Conservation (phyloP, 2,888 invertebrate genomes). For the Rotaria macrura region DNA sequence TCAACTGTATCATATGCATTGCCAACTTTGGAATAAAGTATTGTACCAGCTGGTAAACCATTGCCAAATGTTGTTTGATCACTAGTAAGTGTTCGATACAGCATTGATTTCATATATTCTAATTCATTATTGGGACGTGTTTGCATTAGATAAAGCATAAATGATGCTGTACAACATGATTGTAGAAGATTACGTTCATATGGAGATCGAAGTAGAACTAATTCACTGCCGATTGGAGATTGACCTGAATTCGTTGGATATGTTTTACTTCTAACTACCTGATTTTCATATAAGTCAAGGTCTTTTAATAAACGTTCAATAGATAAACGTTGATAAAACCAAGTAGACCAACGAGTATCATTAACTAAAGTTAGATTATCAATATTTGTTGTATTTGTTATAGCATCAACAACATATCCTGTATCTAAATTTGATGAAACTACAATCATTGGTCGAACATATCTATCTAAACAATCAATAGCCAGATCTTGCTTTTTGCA, state of each 20-base stretch:
- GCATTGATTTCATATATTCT: neutral
- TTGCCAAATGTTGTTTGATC: conserved; percentile 2
- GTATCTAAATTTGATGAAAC: conserved; percentile 19
- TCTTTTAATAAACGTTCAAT: neutral
- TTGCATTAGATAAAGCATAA: neutral
- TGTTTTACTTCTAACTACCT: neutral
- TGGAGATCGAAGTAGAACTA: neutral
- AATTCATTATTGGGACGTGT: neutral
- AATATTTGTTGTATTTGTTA: conserved; percentile 18
- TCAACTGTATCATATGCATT: conserved; percentile 16
- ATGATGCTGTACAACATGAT: conserved; percentile 16
- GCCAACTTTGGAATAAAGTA: neutral
- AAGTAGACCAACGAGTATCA: conserved; percentile 9
- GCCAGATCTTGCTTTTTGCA: neutral
- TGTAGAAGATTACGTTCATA: neutral
- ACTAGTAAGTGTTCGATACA: neutral
- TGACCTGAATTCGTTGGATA: neutral
- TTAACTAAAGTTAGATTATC: neutral
- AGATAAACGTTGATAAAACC: neutral
- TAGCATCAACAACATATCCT: neutral
- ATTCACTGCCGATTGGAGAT: neutral
- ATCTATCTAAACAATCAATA: neutral
- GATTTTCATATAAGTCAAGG: neutral
- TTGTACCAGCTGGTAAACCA: conserved; percentile 11
- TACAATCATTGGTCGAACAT: neutral